These are phyloP conservation scores for Temnothorax rugatulus DNA, from an alignment of 2,888 invertebrate genomes.

Conservation along the genomic window DNA sequence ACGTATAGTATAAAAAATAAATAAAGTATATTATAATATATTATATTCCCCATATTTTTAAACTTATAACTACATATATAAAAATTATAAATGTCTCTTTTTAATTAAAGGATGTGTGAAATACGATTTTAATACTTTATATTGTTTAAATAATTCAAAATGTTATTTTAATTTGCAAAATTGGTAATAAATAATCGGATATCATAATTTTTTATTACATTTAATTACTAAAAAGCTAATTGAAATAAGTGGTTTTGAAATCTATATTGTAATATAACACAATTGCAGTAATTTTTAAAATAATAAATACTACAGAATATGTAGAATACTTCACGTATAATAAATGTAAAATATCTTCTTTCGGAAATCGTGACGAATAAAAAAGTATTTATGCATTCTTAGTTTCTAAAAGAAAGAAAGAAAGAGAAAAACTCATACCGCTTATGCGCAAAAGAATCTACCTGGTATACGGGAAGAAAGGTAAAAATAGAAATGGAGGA, in stretches of 20 bases:
- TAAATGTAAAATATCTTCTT: not conserved
- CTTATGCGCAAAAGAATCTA: slow-evolving; percentile 3
- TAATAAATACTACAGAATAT: not conserved
- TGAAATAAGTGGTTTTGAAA: not conserved
- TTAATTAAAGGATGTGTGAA: too few species aligned
- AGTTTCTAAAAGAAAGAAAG: slow-evolving; percentile 8
- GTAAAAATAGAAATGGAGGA: slow-evolving; percentile 23
- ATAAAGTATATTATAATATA: not conserved
- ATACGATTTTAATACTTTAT: not conserved
- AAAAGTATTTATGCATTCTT: not conserved
- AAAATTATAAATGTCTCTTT: too few species aligned
- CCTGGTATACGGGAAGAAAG: slow-evolving; percentile 1
- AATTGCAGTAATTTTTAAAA: not conserved
- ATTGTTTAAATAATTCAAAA: not conserved
- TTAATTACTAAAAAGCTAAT: not conserved
- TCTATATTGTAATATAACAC: not conserved
- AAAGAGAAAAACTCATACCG: not conserved
- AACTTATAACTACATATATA: not conserved
- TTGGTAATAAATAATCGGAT: not conserved
- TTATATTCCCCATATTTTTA: not conserved
- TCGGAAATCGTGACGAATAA: not conserved
- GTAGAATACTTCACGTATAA: not conserved
- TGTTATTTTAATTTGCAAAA: not conserved
- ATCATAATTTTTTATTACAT: not conserved
- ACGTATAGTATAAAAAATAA: too few species aligned